Conservation (phyloP, 2,113 vertebrate genomes). For the Xenus cinereus region DNA sequence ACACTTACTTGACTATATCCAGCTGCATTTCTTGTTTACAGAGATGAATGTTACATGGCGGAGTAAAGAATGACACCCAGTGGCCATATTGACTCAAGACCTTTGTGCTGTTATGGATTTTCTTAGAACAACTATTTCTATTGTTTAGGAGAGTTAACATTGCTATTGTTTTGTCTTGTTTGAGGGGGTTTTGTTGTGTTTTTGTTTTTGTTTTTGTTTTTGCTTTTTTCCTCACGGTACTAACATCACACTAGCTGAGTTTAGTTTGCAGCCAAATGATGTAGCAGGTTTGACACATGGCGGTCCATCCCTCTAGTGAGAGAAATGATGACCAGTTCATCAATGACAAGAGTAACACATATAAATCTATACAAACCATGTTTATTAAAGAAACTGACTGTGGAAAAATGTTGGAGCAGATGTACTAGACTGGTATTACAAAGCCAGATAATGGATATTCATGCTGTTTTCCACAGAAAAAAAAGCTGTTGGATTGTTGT, state of each 20-base stretch:
- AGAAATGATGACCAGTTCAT: neutral
- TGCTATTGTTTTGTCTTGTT: neutral
- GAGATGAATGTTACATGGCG: neutral
- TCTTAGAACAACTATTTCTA: neutral
- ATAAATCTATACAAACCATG: neutral
- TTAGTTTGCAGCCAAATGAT: neutral
- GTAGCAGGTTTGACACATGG: neutral
- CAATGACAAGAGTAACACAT: neutral
- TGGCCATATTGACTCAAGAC: neutral
- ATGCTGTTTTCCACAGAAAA: neutral
- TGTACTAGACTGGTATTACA: neutral
- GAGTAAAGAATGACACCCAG: slow-evolving; percentile 67
- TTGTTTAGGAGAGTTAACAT: neutral
- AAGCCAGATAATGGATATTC: neutral
- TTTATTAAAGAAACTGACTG: neutral
- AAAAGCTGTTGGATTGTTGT: neutral
- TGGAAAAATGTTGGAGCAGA: neutral
- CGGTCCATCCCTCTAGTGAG: neutral
- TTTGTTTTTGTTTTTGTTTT: neutral
- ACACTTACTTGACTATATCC: neutral
- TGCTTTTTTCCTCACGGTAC: accelerated
- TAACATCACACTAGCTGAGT: neutral
- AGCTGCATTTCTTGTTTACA: neutral
- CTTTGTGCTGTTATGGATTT: neutral
- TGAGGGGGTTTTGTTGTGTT: neutral